phyloP scores from a whole-genome alignment of 35 echinoderm and acorn worm genomes.

The Heliocidaris tuberculata region DNA sequence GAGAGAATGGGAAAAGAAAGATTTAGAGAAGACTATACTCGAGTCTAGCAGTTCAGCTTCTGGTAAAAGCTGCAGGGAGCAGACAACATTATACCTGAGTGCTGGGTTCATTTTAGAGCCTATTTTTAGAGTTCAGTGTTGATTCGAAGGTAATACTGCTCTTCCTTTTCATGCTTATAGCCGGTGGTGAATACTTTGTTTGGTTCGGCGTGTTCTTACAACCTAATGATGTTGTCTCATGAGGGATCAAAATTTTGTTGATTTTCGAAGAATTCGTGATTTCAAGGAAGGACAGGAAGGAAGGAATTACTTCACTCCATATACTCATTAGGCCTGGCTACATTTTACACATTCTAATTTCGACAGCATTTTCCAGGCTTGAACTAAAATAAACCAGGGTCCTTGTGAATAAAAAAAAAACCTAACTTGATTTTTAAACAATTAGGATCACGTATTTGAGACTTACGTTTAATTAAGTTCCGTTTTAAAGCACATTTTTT shows the following conservation, averaged over 20 bases:
- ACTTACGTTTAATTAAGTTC: too few species aligned
- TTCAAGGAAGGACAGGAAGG: too few species aligned
- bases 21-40: neutral
- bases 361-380: neutral
- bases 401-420: too few species aligned
- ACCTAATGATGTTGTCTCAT: neutral
- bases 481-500: too few species aligned
- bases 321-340: neutral
- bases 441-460: too few species aligned
- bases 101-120: neutral
- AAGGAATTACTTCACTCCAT: too few species aligned
- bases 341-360: neutral
- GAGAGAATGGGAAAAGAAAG: too few species aligned
- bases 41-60: neutral
- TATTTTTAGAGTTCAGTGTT: constrained; percentile 7
- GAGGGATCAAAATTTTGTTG: too few species aligned
- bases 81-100: neutral
- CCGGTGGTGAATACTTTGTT: neutral
- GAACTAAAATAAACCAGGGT: too few species aligned
- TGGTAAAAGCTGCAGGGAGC: neutral
- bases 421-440: too few species aligned
- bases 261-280: too few species aligned
- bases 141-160: neutral
- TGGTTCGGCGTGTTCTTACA: neutral
- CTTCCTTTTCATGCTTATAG: neutral